Percentiles rank a stretch among this genome's conserved stretches.
Evolutionary conservation across 2,888 invertebrate species (phyloP).

Genomic region (Leptinotarsa haldemani): DNA sequence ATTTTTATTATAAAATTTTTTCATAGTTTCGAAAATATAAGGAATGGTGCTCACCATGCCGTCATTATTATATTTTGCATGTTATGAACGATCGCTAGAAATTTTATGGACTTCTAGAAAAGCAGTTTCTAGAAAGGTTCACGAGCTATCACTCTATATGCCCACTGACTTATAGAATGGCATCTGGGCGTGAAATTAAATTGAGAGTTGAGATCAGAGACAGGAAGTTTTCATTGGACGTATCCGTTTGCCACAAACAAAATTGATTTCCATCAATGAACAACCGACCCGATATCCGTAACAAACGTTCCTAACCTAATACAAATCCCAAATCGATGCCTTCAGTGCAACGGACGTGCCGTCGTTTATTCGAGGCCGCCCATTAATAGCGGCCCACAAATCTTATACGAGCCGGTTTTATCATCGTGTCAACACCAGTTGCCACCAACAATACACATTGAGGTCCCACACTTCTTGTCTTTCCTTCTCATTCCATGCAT

Average conservation of each 20-base stretch:
- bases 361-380: constrained; percentile 60
- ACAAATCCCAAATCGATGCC: constrained; percentile 60
- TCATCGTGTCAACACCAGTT: constrained; percentile 65
- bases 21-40: too few species aligned
- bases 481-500: constrained; percentile 36
- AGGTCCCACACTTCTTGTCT: constrained; percentile 49
- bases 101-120: too few species aligned
- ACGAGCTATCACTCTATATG: too few species aligned
- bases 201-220: too few species aligned
- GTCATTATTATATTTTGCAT: too few species aligned
- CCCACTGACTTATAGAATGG: too few species aligned
- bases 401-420: constrained; percentile 61
- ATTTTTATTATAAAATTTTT: too few species aligned
- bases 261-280: constrained; percentile 32
- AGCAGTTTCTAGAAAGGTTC: too few species aligned
- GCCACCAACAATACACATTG: constrained; percentile 60
- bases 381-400: constrained; percentile 63
- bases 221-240: too few species aligned
- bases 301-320: constrained; percentile 44
- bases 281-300: constrained; percentile 33
- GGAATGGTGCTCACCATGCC: too few species aligned
- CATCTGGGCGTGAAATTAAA: too few species aligned
- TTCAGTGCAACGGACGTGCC: constrained; percentile 58
- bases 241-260: neutral
- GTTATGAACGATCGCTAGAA: too few species aligned